These are phyloP conservation scores for Kuschelorhynchus macadamiae DNA, from an alignment of 2,888 invertebrate species.

Conservation along the genomic window DNA sequence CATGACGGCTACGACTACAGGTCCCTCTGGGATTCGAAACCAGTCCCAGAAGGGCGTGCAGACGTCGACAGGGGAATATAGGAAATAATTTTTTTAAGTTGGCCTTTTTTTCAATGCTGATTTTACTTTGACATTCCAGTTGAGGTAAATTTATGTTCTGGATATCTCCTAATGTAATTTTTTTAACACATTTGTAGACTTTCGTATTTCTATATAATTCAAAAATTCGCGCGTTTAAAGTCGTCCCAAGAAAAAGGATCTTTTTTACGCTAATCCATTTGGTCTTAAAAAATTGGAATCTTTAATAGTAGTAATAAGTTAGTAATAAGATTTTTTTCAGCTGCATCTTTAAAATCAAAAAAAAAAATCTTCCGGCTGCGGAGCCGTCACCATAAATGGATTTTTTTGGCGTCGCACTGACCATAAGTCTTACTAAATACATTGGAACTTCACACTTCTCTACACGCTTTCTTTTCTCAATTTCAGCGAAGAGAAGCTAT, in stretches of 20 bases:
- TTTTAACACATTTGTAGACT: conserved; percentile 12
- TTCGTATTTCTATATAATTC: conserved; percentile 10
- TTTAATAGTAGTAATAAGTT: conserved; percentile 4
- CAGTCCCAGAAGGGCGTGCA: too few species aligned
- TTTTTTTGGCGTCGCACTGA: conserved; percentile 10
- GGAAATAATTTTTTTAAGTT: not conserved
- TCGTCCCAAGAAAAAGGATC: not conserved
- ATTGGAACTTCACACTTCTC: conserved; percentile 8
- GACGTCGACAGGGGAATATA: too few species aligned
- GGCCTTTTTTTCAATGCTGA: conserved; percentile 15
- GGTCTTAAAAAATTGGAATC: conserved; percentile 8
- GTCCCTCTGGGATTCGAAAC: too few species aligned
- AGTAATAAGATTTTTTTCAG: too few species aligned
- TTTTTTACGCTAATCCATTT: conserved; percentile 11
- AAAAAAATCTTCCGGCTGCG: too few species aligned
- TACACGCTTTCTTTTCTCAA: conserved; percentile 19
- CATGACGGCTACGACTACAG: too few species aligned
- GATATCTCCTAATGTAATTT: conserved; percentile 14
- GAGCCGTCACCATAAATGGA: conserved; percentile 2
- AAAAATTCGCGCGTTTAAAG: conserved; percentile 6
- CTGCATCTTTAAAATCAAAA: too few species aligned
- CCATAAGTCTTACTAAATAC: not conserved
- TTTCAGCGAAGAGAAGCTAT: conserved; percentile 26
- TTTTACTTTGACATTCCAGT: conserved; percentile 20
- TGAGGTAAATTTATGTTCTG: conserved; percentile 9